Conservation (phyloP, 2,797 vertebrate genomes). For the Meda fulgida region DNA sequence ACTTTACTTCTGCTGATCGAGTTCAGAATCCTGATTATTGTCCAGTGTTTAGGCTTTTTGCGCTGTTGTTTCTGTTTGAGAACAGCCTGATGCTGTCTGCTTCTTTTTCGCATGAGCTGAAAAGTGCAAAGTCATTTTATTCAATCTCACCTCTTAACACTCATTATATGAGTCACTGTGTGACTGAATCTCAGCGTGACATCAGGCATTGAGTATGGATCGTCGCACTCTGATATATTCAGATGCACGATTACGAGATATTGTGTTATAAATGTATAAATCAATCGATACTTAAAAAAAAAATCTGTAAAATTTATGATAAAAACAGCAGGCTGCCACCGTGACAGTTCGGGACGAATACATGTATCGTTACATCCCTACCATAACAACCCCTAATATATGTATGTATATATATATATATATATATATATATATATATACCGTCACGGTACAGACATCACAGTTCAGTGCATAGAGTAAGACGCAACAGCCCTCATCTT, state of each 20-base stretch:
- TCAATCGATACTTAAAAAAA: not conserved
- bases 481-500: not conserved
- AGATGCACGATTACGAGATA: not conserved
- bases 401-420: too few relatives aligned
- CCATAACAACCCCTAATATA: not conserved
- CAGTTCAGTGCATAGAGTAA: too few relatives aligned
- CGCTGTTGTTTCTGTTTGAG: slow-evolving; percentile 2
- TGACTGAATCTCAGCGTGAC: not conserved
- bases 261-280: not conserved
- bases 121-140: slow-evolving; percentile 48
- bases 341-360: too few relatives aligned
- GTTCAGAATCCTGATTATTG: slow-evolving; percentile 15
- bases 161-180: slow-evolving; percentile 5
- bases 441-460: too few relatives aligned
- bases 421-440: too few relatives aligned
- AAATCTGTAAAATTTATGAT: not conserved
- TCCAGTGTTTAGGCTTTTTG: not conserved
- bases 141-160: not conserved
- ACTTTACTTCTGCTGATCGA: slow-evolving; percentile 23
- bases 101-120: not conserved
- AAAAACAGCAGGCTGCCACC: not conserved
- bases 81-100: not conserved
- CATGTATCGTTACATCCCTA: too few relatives aligned
- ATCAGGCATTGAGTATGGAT: slow-evolving; percentile 15
- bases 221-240: not conserved